These are phyloP conservation scores for Hylaeus anthracinus DNA, from an alignment of 1,140 invertebrate genomes.

Conservation along the genomic window DNA sequence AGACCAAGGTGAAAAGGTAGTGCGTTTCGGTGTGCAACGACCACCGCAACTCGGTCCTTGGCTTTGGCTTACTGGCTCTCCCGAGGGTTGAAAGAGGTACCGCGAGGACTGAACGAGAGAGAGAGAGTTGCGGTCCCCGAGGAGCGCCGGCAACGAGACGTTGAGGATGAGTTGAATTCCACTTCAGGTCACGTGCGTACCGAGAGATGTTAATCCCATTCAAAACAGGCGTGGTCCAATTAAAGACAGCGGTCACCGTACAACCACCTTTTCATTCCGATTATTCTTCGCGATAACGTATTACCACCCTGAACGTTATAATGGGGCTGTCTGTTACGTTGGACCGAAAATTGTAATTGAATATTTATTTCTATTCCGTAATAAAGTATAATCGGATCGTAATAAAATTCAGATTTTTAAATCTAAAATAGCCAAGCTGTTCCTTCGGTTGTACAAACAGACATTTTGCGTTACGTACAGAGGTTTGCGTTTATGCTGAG, in stretches of 20 bases:
- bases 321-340: too few species aligned
- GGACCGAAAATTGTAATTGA: too few species aligned
- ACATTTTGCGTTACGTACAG: too few species aligned
- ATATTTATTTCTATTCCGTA: too few species aligned
- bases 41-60: not conserved
- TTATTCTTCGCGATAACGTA: conserved; percentile 11
- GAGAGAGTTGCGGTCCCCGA: not conserved
- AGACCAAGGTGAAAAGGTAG: not conserved
- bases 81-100: conserved; percentile 8
- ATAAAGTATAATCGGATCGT: too few species aligned
- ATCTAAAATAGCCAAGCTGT: too few species aligned
- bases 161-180: not conserved
- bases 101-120: not conserved
- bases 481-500: not conserved
- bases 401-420: too few species aligned
- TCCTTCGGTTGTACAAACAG: too few species aligned
- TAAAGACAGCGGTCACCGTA: not conserved
- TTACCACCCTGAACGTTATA: not conserved
- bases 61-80: not conserved
- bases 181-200: not conserved
- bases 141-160: not conserved
- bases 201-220: not conserved
- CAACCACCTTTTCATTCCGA: not conserved
- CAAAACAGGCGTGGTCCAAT: not conserved
- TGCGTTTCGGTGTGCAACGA: conserved; percentile 3